phyloP scores from a whole-genome alignment of 2,888 invertebrate species.

The Spilarctia lutea region DNA sequence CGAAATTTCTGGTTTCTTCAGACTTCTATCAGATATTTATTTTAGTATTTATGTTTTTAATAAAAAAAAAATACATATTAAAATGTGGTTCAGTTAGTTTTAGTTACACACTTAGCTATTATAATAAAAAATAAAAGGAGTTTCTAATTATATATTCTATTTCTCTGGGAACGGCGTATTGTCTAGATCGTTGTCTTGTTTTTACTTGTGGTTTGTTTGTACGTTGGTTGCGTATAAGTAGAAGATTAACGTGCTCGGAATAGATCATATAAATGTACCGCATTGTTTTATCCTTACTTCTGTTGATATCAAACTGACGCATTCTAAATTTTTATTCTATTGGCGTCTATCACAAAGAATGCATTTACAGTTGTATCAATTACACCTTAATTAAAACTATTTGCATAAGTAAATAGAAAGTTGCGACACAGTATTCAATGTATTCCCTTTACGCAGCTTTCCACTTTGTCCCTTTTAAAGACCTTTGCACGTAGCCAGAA shows the following conservation, averaged over 20 bases:
- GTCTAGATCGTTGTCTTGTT: constrained; percentile 61
- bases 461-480: constrained; percentile 64
- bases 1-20: not conserved
- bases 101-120: not conserved
- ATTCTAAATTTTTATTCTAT: constrained; percentile 27
- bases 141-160: constrained; percentile 55
- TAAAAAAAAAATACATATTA: no score
- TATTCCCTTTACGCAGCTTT: constrained; percentile 65
- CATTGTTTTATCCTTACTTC: constrained; percentile 43
- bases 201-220: constrained; percentile 59
- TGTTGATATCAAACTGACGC: constrained; percentile 13
- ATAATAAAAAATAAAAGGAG: constrained; percentile 21
- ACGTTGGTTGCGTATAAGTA: constrained; percentile 40
- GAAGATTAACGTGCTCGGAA: constrained; percentile 56
- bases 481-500: constrained; percentile 62
- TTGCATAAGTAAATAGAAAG: constrained; percentile 52
- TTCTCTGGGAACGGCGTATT: constrained; percentile 57
- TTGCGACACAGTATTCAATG: constrained; percentile 30
- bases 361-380: constrained; percentile 37
- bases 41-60: not conserved
- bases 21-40: not conserved
- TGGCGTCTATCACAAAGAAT: constrained; percentile 18
- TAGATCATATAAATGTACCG: constrained; percentile 47
- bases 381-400: constrained; percentile 45
- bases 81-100: not conserved